Evolutionary conservation across 2,113 vertebrate genomes (phyloP), one percentile per base, ranked within the genome.

Genomic region (Rhinoderma darwinii): DNA sequence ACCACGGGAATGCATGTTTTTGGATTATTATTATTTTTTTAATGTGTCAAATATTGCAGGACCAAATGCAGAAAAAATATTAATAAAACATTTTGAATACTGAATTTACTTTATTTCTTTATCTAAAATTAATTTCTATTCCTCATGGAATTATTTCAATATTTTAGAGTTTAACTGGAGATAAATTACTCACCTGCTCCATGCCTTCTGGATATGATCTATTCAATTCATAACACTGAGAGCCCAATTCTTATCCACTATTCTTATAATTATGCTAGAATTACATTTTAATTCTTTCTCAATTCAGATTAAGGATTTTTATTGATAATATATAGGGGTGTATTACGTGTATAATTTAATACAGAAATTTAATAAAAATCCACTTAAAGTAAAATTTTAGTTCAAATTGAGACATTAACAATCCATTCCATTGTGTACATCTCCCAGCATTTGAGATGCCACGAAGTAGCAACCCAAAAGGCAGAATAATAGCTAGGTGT

Each of bases 121-220:
- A 86, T 72, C 84, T 1, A 56, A 86, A 80, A 80, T 80, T 56
- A 70, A 86, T 86, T 86, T 86, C 14, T 22, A 72, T 51, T 80
- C 84, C 76, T 39, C 25, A 43, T 86, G 76, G 84, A 86, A 80
- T 86, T 80, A 86, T 86, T 86, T 80, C 39, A 86, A 32, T 86
- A 66, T 72, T 66, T 80, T 37, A 51, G 44, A 70, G 56, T 80
- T 86, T 79, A 86, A 86, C 84, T 86, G 84, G 75, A 86, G 43
- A 77, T 80, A 32, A 86, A 80, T 86, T 80, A 27, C 84, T 86
- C 61, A 86, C 84, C 84, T 86, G 75, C 76, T 86, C 17, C 47
- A 80, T 86, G 76, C 59, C 84, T 86, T 37, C 84, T 86, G 84
- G 84, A 70, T 72, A 80, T 72, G 72, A 86, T 72, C 75, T 86